A percentile compares a stretch with the other conserved stretches of the same genome.
Evolutionary conservation across 2,797 vertebrate genomes (phyloP).

Genomic region (Linurgus olivaceus): DNA sequence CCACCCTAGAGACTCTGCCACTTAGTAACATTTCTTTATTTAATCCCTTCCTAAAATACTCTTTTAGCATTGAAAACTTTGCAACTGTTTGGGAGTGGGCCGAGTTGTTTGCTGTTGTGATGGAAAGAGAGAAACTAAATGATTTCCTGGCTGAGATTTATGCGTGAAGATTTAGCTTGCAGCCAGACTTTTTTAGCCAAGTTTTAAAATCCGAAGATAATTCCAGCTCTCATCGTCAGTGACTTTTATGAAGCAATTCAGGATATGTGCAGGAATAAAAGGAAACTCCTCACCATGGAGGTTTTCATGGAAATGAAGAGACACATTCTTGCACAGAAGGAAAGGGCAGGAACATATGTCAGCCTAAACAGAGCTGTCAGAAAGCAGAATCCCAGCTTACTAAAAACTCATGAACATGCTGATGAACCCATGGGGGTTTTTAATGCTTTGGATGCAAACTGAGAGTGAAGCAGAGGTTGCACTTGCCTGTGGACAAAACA

Average conservation of each 20-base stretch:
- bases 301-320: neutral
- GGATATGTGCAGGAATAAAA: neutral
- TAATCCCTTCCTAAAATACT: conserved; percentile 40
- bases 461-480: neutral
- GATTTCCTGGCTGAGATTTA: conserved; percentile 47
- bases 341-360: neutral
- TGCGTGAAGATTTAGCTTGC: conserved; percentile 32
- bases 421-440: neutral
- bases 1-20: neutral
- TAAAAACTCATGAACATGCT: neutral
- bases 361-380: neutral
- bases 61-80: conserved; percentile 21
- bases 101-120: conserved; percentile 33
- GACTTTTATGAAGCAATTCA: conserved; percentile 10
- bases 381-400: neutral
- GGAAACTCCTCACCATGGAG: neutral
- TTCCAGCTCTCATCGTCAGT: neutral
- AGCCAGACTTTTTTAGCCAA: conserved; percentile 26
- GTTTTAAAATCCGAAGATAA: conserved; percentile 31
- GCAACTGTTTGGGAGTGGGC: neutral
- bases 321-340: neutral
- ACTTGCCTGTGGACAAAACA: neutral
- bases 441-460: neutral
- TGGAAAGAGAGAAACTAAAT: conserved; percentile 14
- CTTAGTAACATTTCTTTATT: conserved; percentile 15